phyloP scores from a whole-genome alignment of 2,797 vertebrate genomes.

The Benthosema pterotum region DNA sequence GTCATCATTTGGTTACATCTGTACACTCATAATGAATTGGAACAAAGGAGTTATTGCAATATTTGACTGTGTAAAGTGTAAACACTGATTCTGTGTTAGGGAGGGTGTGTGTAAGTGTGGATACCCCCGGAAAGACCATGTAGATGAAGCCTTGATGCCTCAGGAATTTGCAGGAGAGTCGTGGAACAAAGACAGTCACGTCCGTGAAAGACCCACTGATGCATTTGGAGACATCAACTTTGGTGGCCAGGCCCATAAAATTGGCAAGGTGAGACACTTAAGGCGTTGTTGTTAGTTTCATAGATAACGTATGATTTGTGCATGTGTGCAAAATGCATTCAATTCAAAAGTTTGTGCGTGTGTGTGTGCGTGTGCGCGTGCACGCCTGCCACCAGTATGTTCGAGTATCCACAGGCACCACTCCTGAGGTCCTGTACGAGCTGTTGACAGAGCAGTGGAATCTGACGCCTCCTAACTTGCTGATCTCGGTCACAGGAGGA shows the following conservation, averaged over 20 bases:
- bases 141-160: constrained; percentile 79
- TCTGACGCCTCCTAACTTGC: constrained; percentile 88
- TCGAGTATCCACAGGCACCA: constrained; percentile 87
- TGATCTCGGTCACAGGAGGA: constrained; percentile 96
- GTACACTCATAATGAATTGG: no score
- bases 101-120: constrained; percentile 86
- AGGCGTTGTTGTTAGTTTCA: no score
- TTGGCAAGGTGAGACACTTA: constrained; percentile 75
- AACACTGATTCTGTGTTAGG: constrained; percentile 56
- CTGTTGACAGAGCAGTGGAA: constrained; percentile 94
- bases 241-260: constrained; percentile 82
- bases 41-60: no score
- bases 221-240: constrained; percentile 92
- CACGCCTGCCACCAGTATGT: constrained; percentile 79
- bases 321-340: no score
- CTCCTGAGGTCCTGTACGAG: constrained; percentile 82
- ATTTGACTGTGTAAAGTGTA: no score
- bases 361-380: constrained; percentile 13
- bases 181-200: constrained; percentile 84
- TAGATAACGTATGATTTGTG: no score
- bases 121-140: constrained; percentile 80
- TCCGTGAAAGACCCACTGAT: constrained; percentile 86
- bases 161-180: constrained; percentile 71
- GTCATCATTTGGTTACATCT: no score
- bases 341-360: background rate